Evolutionary conservation across 2,888 invertebrate species (phyloP), one percentile per base, ranked within the genome.

Genomic region (Andrena hattorfiana): DNA sequence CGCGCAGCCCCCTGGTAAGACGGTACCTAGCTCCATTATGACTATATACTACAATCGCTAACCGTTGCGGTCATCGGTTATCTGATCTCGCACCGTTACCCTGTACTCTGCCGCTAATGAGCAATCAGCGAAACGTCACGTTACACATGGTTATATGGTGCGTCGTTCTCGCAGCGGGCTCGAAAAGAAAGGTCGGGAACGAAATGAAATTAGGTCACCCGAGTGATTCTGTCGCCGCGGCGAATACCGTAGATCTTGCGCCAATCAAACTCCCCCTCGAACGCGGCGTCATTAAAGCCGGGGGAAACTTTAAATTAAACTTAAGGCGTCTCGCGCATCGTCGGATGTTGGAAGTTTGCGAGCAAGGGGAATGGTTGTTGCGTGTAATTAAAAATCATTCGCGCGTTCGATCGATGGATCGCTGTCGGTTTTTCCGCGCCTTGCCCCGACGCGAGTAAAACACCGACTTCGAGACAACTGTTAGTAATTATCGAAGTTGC

Each of bases 41-140:
- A 35, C 63, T 72, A 69, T 35, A 62, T 54, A 42, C 42, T 42
- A 59, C 68, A 73, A 80, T 80, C 80, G 73, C 49, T 42, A 51
- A 72, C 83, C 83, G 26, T 64, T 56, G 82, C 70, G 75, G 76
- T 72, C 42, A 59, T 63, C 68, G 72, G 56, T 83, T 83, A 83
- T 83, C 82, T 35, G 73, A 81, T 77, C 56, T 49, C 49, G 54
- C 35, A 48, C 42, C 13, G 77, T 64, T 62, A 32, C 48, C 13
- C 60, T 64, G 26, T 35, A 59, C 49, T n/a, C n/a, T 16, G n/a
- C 42, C 30, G 16, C 59, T 77, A 81, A 77, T 49, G 81, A 81
- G 75, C 49, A 73, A 83, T 81, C 72, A 69, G 66, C 48, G 73
- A 68, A 77, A 83, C 63, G 71, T 80, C 76, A 26, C 51, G 56